Percentiles rank a stretch among this genome's conserved stretches.
Evolutionary conservation across 1,140 invertebrate species (phyloP).

Genomic region (Goniozus legneri): DNA sequence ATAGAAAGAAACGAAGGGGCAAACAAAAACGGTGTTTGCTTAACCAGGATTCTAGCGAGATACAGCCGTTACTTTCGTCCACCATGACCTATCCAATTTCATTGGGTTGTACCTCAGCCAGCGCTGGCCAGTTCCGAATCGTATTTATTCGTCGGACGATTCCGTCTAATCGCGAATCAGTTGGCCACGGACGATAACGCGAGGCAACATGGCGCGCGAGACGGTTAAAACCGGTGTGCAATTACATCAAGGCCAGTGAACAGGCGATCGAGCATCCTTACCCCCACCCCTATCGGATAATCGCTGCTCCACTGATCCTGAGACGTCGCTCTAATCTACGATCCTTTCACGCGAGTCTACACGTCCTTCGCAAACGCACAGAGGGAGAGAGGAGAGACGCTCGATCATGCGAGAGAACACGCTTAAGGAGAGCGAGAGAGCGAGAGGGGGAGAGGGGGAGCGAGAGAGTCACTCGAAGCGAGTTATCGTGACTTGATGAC

Average conservation of each 20-base stretch:
- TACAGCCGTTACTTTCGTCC: constrained; percentile 16
- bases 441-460: neutral
- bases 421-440: neutral
- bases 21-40: constrained; percentile 32
- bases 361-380: constrained; percentile 5
- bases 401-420: neutral
- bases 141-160: too few relatives aligned
- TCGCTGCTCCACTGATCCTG: constrained; percentile 41
- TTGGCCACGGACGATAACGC: neutral
- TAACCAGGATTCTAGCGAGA: constrained; percentile 22
- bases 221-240: constrained; percentile 17
- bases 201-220: neutral
- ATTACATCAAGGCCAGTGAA: constrained; percentile 48
- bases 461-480: too few relatives aligned
- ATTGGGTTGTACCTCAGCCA: too few relatives aligned
- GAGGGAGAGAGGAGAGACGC: neutral
- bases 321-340: constrained; percentile 42
- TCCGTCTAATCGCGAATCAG: too few relatives aligned
- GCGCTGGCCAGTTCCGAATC: too few relatives aligned
- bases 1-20: too few relatives aligned
- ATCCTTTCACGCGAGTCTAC: constrained; percentile 31
- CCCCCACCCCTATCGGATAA: constrained; percentile 40
- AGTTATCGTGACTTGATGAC: too few relatives aligned
- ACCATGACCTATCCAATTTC: constrained; percentile 24
- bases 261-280: constrained; percentile 40